Percentiles rank a stretch among this genome's conserved stretches.
Evolutionary conservation across 1,140 invertebrate species (phyloP).

Genomic region (Thaumetopoea pityocampa): DNA sequence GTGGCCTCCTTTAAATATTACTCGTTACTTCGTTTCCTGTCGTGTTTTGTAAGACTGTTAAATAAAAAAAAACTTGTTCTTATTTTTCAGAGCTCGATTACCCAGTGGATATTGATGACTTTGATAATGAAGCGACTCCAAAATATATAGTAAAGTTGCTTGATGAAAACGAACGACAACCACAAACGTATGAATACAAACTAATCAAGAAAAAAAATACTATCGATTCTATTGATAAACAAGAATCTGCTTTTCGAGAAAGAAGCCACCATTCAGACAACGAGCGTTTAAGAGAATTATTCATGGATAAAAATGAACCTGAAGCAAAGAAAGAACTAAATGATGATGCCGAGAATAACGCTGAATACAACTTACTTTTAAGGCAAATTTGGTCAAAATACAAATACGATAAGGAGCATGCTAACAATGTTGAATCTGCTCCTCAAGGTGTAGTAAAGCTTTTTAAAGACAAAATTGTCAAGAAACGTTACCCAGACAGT

Average conservation of each 20-base stretch:
- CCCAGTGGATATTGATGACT: conserved; percentile 46
- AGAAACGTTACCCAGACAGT: conserved; percentile 60
- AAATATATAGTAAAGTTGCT: conserved; percentile 60
- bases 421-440: conserved; percentile 37
- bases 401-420: conserved; percentile 68
- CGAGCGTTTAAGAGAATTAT: conserved; percentile 76
- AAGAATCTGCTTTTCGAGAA: conserved; percentile 75
- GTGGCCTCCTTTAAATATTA: too few species aligned
- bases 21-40: too few species aligned
- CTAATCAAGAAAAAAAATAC: conserved; percentile 59
- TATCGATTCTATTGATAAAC: conserved; percentile 24
- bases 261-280: conserved; percentile 72
- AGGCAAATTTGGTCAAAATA: conserved; percentile 79
- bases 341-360: conserved; percentile 66
- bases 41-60: too few species aligned
- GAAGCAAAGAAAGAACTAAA: conserved; percentile 61
- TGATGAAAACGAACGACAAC: conserved; percentile 43
- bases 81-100: conserved; percentile 57
- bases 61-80: background rate
- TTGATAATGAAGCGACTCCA: conserved; percentile 44
- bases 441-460: conserved; percentile 62
- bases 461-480: conserved; percentile 69
- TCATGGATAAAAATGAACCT: conserved; percentile 73
- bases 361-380: conserved; percentile 75
- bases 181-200: conserved; percentile 58